Base-by-base conservation (phyloP, 2,888 invertebrate genomes). In the Temnothorax ravouxi region DNA sequence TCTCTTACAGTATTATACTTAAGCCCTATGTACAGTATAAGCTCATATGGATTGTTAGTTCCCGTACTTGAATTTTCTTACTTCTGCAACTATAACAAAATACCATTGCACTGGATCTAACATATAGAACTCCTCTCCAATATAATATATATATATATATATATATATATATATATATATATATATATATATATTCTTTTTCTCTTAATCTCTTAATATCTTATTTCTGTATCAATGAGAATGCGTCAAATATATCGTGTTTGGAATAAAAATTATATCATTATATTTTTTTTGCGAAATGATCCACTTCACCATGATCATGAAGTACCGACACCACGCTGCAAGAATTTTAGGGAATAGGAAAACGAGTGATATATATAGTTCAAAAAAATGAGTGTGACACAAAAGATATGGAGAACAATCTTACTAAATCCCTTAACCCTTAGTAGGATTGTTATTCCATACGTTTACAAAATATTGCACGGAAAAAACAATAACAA, bases 401-500 rank as follows among this genome's bases (percentile, higher is more conserved):
- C 44, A 86, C 61, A 79, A 84, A 83, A 71, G 9, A 52, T n/a
- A 34, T 34, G 15, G 9, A 34, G 15, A 72, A 76, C 3, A 29
- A 75, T 59, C 64, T 66, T 82, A 85, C 9, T 77, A 54, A 71
- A 38, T 13, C 47, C 2, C 52, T 88, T 77, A 90, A 82, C 79
- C 84, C 38, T 81, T 83, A 9, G 79, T 87, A n/a, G 71, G 41
- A 64, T 84, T 84, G 29, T 89, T 88, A 66, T 87, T 91, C 93
- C 93, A 94, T 56, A 92, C 83, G 83, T 91, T 93, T 88, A 93
- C 77, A 56, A 94, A 84, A 81, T 93, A 94, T 91, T 94, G 94
- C 85, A 92, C 92, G 76, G 91, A 91, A 67, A 93, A 92, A 64
- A 94, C 93, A 56, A 94, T 91, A 59, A 93, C 85, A 77, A 95